A percentile compares a stretch with the other conserved stretches of the same genome.
Evolutionary conservation across 2,888 invertebrate species (phyloP).

Genomic region (Autographa gamma): DNA sequence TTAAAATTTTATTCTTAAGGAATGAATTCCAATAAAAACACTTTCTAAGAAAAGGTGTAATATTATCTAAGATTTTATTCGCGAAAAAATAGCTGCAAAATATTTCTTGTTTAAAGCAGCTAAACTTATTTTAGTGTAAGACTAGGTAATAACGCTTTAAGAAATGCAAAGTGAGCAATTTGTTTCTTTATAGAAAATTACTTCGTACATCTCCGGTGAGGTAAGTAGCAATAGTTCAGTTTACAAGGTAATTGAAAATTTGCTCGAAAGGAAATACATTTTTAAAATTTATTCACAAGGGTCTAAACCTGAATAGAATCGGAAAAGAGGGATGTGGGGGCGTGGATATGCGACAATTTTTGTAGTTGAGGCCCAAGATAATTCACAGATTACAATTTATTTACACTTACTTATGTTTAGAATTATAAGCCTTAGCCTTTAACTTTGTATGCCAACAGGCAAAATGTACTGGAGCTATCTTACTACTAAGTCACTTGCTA

Average conservation of each 20-base stretch:
- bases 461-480: too few relatives aligned
- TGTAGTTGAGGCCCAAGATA: too few relatives aligned
- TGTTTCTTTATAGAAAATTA: conserved; percentile 46
- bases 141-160: conserved; percentile 41
- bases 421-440: too few relatives aligned
- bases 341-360: too few relatives aligned
- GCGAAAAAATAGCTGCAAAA: not conserved
- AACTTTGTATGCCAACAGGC: too few relatives aligned
- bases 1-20: too few relatives aligned
- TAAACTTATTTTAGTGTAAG: conserved; percentile 28
- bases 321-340: too few relatives aligned
- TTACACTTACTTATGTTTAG: too few relatives aligned
- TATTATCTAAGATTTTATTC: not conserved
- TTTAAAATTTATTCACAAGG: too few relatives aligned
- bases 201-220: conserved; percentile 20
- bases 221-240: conserved; percentile 10
- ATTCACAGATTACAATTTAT: too few relatives aligned
- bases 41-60: not conserved
- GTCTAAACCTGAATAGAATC: too few relatives aligned
- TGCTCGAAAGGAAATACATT: not conserved
- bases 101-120: conserved; percentile 5
- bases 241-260: conserved; percentile 11
- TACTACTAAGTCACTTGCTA: too few relatives aligned
- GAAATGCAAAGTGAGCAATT: conserved; percentile 55
- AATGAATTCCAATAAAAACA: not conserved